Evolutionary conservation across 2,113 vertebrate genomes (phyloP).

Genomic region (Chauna torquata): DNA sequence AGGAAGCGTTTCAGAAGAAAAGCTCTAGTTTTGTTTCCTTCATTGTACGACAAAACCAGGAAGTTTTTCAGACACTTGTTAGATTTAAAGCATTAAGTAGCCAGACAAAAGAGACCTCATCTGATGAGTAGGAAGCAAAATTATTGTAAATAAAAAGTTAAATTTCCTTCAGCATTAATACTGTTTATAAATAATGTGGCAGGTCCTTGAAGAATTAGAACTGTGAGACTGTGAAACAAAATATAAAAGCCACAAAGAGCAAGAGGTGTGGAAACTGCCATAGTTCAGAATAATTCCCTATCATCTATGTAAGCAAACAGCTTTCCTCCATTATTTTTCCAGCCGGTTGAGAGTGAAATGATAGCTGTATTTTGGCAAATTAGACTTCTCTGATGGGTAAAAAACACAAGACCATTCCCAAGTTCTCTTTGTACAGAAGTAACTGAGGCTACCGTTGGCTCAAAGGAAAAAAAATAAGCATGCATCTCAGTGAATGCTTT

Average conservation of each 20-base stretch:
- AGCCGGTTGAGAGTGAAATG: background rate
- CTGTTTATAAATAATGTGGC: background rate
- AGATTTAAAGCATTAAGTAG: background rate
- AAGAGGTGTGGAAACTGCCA: background rate
- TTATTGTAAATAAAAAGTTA: background rate
- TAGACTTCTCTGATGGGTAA: background rate
- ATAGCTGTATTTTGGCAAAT: background rate
- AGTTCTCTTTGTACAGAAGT: background rate
- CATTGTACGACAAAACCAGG: background rate
- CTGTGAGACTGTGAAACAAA: background rate
- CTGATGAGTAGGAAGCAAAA: background rate
- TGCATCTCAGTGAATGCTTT: background rate
- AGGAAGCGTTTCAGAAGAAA: background rate
- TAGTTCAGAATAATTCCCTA: background rate
- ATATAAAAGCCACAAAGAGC: background rate
- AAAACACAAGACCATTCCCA: fast-evolving
- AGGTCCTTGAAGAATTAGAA: background rate
- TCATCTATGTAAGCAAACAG: background rate
- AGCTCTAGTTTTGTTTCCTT: background rate
- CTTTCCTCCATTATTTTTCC: background rate
- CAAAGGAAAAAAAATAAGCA: background rate
- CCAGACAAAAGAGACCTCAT: background rate
- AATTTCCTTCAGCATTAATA: background rate
- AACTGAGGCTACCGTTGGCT: background rate
- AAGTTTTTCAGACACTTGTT: background rate